Conservation (phyloP, 2,113 vertebrate genomes). For the Notiomystis cincta region DNA sequence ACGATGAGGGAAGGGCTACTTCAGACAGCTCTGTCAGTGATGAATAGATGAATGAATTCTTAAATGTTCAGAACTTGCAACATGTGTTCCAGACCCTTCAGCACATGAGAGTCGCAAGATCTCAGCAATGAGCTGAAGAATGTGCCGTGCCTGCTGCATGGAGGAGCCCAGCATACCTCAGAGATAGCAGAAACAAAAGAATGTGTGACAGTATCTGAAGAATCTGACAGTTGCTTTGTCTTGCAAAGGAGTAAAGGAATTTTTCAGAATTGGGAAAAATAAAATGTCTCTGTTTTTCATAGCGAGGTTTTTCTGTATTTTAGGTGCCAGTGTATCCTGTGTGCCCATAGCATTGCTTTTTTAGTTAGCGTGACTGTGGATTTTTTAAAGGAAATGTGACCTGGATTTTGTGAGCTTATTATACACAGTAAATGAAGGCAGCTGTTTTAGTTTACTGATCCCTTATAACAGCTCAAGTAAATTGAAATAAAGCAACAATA, state of each 20-base stretch:
- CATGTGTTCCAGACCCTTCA: constrained; percentile 57
- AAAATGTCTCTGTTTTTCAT: background rate
- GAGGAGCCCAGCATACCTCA: constrained; percentile 49
- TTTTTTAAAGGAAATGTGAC: constrained; percentile 67
- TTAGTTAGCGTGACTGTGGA: background rate
- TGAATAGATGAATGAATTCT: constrained; percentile 69
- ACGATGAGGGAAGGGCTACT: constrained; percentile 52
- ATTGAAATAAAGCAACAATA: constrained; percentile 47
- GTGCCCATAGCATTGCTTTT: background rate
- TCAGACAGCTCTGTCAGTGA: constrained; percentile 40
- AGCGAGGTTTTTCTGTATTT: background rate
- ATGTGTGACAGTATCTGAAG: constrained; percentile 59
- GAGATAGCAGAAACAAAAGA: constrained; percentile 76
- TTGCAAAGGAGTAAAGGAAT: constrained; percentile 67
- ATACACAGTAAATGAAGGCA: constrained; percentile 57
- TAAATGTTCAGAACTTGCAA: constrained; percentile 62
- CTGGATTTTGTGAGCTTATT: constrained; percentile 71
- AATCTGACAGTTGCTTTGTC: constrained; percentile 71
- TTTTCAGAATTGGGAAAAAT: constrained; percentile 50
- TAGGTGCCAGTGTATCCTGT: background rate
- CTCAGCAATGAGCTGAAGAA: constrained; percentile 27
- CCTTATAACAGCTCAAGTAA: constrained; percentile 44
- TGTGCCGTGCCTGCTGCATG: background rate
- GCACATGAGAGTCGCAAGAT: constrained; percentile 49
- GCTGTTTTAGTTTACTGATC: constrained; percentile 63